Conservation (phyloP, 2,113 vertebrate genomes). For the Albula goreensis region DNA sequence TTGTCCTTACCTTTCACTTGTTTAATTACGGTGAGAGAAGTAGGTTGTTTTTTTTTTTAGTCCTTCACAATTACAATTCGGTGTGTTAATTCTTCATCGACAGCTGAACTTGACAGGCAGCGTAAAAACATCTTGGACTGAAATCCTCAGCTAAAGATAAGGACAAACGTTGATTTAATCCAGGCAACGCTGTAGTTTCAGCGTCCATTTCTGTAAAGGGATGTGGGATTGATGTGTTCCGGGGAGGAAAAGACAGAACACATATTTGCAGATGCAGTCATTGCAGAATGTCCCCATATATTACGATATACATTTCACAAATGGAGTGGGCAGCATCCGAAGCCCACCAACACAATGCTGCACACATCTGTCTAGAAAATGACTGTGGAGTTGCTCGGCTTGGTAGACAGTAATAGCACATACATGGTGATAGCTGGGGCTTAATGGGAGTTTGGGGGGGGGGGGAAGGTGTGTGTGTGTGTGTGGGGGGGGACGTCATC, state of each 20-base stretch:
- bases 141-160: too few relatives aligned
- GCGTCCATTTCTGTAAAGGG: neutral
- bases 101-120: too few relatives aligned
- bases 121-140: too few relatives aligned
- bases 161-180: neutral
- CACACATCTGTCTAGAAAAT: neutral
- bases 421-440: neutral
- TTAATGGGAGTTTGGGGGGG: neutral
- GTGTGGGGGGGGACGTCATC: neutral
- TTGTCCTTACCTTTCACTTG: neutral
- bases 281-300: neutral
- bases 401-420: neutral
- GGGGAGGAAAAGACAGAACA: neutral
- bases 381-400: neutral
- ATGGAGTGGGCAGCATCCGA: neutral
- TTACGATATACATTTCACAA: constrained; percentile 10
- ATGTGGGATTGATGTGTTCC: neutral
- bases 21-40: too few relatives aligned
- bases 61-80: too few relatives aligned
- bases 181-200: neutral
- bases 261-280: neutral
- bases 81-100: too few relatives aligned
- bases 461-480: neutral
- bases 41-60: too few relatives aligned
- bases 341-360: neutral